Base-by-base conservation (phyloP, 2,797 vertebrate species). In the Toxotes lorentzi region DNA sequence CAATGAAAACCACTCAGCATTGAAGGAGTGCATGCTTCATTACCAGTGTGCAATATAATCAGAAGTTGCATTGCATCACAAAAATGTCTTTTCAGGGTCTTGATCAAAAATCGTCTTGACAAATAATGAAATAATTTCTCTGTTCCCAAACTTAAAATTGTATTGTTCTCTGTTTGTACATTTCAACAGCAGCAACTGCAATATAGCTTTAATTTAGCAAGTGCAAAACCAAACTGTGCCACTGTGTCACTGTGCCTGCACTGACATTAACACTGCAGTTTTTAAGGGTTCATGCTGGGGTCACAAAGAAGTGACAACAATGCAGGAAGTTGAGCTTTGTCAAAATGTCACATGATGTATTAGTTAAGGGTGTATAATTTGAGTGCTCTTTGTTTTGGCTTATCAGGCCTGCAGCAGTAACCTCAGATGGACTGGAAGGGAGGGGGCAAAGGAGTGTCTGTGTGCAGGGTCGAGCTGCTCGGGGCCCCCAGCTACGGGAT, bases 321-420 rank as follows among this genome's bases (percentile, higher is more conserved):
- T 81, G 86, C 70, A 78, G 85, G 87, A 87, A 89, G 87, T 66
- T 14, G 62, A 76, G 86, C 89, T 89, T 91, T 91, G 86, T 91
- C 82, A 72, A 76, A 83, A 81, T 81, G 88, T 78, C 88, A 90
- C 89, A 79, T 89, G 87, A 93, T 88, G 82, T 86, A 91, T 91
- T 84, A 76, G 73, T 57, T 45, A 65, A 80, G 76, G 78, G 85
- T 78, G 77, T 30, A 88, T 83, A 90, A 85, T 87, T 89, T 76
- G 76, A 88, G 82, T 47, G 65, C 71, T 84, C 92, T 93, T 94
- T 94, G 91, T 94, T 91, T 94, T 78, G 87, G 78, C 89, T 94
- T 93, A 92, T 93, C 93, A 89, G 90, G 23, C 71, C 82, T 65
- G 79, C 84, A 88, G 82, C 93, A 94, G 88, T 76, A 84, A 87